These are phyloP conservation scores for Kobus ellipsiprymnus DNA, from an alignment of 2,113 vertebrate genomes.

Conservation along the genomic window DNA sequence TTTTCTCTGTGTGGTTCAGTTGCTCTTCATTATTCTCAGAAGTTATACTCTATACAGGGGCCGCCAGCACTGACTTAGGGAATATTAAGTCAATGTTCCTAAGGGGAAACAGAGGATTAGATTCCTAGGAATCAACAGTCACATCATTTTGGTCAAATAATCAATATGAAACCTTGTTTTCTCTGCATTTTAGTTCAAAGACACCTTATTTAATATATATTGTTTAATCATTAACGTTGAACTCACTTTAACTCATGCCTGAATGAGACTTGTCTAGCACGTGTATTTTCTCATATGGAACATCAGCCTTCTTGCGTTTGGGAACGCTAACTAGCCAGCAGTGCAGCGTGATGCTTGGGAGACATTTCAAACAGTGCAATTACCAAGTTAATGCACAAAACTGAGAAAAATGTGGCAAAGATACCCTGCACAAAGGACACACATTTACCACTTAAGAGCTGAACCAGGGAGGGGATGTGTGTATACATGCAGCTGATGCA, in stretches of 20 bases:
- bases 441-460: not conserved
- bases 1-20: not conserved
- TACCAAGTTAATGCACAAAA: not conserved
- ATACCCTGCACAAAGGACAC: not conserved
- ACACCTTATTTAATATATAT: not conserved
- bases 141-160: not conserved
- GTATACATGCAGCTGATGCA: not conserved
- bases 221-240: not conserved
- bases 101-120: not conserved
- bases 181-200: conserved; percentile 5
- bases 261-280: not conserved
- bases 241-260: not conserved
- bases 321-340: not conserved
- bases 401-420: not conserved
- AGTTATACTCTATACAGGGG: not conserved
- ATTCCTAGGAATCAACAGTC: not conserved
- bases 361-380: not conserved
- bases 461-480: not conserved
- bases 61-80: not conserved
- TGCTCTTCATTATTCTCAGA: not conserved
- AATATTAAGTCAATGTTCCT: not conserved
- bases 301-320: not conserved
- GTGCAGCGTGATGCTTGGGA: not conserved
- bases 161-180: not conserved
- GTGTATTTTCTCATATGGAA: not conserved